A percentile compares a stretch with the other conserved stretches of the same genome.
Evolutionary conservation across 2,113 vertebrate species (phyloP).

Genomic region (Pan paniscus): DNA sequence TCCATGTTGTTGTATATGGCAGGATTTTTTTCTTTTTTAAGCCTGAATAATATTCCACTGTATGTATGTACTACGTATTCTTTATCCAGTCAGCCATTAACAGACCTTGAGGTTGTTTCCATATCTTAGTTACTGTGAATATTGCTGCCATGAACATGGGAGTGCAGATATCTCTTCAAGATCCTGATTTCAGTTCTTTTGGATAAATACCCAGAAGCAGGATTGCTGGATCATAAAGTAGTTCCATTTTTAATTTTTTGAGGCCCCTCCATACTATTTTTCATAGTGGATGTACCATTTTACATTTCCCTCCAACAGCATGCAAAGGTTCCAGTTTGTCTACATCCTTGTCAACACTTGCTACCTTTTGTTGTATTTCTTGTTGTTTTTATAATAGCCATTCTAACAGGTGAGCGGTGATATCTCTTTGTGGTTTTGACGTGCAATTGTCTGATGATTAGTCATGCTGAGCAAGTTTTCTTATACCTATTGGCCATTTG

Average conservation of each 20-base stretch:
- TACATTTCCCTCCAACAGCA: background rate
- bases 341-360: background rate
- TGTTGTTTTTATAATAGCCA: background rate
- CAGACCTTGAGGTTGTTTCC: background rate
- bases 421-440: background rate
- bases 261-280: background rate
- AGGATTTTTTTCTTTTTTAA: conserved; percentile 11
- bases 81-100: background rate
- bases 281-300: background rate
- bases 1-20: background rate
- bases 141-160: background rate
- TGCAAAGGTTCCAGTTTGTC: background rate
- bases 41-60: background rate
- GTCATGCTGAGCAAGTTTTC: background rate
- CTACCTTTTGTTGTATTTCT: background rate
- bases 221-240: background rate
- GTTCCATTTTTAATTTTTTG: conserved; percentile 19
- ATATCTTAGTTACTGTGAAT: background rate
- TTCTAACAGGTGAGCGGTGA: background rate
- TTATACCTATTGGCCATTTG: background rate
- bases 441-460: background rate
- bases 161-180: background rate
- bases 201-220: background rate
- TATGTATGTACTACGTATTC: background rate
- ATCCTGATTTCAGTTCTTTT: conserved; percentile 32